Evolutionary conservation across 2,113 vertebrate species (phyloP).

Genomic region (Apistogramma diplotaenia): DNA sequence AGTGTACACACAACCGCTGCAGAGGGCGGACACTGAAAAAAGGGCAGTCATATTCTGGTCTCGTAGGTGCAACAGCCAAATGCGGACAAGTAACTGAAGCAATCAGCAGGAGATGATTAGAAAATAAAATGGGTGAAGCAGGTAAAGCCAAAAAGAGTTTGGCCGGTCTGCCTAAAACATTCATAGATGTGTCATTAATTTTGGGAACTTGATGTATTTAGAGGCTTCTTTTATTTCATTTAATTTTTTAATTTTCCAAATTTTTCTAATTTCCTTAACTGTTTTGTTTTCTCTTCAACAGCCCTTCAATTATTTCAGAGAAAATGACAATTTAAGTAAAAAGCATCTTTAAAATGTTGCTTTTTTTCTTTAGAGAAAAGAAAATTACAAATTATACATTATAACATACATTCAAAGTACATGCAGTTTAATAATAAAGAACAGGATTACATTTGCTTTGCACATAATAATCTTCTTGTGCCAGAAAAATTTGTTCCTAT

Average conservation of each 20-base stretch:
- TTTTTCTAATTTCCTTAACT: background rate
- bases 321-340: background rate
- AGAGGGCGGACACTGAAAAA: constrained; percentile 22
- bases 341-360: background rate
- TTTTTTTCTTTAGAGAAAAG: background rate
- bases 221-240: background rate
- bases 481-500: too few relatives aligned
- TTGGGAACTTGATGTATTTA: background rate
- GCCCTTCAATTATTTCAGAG: background rate
- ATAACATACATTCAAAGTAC: background rate
- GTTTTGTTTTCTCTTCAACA: background rate
- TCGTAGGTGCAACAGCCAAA: constrained; percentile 13
- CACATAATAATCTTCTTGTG: background rate
- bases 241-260: background rate
- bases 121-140: background rate
- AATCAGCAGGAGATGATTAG: background rate
- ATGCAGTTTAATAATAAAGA: background rate
- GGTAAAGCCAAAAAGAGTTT: background rate
- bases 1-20: constrained; percentile 25
- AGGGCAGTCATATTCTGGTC: background rate
- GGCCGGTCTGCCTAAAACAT: background rate
- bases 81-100: background rate
- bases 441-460: too few relatives aligned
- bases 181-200: background rate
- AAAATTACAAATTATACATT: background rate